A percentile compares a stretch with the other conserved stretches of the same genome.
Conservation (phyloP, 2,797 vertebrate genomes). For the Ficedula albicollis region DNA sequence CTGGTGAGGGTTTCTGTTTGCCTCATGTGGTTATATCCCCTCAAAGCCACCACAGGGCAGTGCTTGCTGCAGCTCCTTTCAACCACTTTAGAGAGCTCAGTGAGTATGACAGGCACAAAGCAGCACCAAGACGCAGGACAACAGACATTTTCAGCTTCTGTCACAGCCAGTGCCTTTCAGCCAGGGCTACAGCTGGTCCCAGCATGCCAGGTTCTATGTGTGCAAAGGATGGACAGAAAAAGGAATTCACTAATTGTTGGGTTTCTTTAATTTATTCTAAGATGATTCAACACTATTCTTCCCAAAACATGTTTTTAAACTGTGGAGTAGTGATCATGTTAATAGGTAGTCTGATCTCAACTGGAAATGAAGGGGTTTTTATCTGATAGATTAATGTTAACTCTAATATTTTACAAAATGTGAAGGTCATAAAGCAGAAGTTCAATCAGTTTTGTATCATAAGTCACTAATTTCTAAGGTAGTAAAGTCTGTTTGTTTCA, state of each 20-base stretch:
- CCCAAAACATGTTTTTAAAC: neutral
- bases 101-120: neutral
- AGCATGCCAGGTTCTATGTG: rapidly evolving
- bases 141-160: neutral
- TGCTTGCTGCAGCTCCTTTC: neutral
- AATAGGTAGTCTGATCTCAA: neutral
- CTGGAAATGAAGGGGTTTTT: neutral
- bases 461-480: neutral
- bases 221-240: neutral
- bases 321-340: neutral
- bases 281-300: neutral
- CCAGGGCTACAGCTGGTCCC: neutral
- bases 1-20: neutral
- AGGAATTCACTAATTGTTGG: neutral
- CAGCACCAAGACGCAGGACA: neutral
- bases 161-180: neutral
- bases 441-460: neutral
- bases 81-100: neutral
- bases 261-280: neutral
- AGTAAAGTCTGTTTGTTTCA: neutral
- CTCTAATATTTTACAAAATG: neutral
- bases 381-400: neutral
- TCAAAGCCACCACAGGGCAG: neutral
- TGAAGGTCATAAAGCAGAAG: neutral
- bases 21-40: neutral